Conservation (phyloP, 2,888 invertebrate genomes). For the Drosophila ochracea region DNA sequence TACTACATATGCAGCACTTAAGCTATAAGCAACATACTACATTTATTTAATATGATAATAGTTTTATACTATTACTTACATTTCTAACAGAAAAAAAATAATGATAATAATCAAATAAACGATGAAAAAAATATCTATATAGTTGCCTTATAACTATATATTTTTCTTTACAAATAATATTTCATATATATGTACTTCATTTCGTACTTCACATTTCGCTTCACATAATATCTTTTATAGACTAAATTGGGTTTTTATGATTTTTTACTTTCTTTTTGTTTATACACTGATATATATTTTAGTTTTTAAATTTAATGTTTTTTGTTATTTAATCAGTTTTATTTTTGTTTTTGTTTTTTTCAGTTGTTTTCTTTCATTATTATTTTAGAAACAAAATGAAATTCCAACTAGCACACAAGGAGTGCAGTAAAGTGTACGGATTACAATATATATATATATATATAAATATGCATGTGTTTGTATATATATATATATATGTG, state of each 20-base stretch:
- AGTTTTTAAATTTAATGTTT: conserved; percentile 4
- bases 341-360: conserved; percentile 6
- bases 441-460: conserved; percentile 5
- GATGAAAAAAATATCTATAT: conserved; percentile 15
- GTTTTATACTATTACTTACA: conserved; percentile 26
- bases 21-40: conserved; percentile 45
- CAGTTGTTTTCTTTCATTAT: conserved; percentile 46
- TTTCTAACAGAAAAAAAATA: conserved; percentile 29
- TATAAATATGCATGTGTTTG: not conserved
- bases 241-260: conserved; percentile 16
- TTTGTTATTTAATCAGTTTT: conserved; percentile 13
- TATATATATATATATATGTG: not conserved
- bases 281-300: conserved; percentile 12
- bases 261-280: not conserved
- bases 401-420: conserved; percentile 55
- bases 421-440: conserved; percentile 39
- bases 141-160: conserved; percentile 45
- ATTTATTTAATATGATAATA: conserved; percentile 33
- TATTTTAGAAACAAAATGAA: conserved; percentile 76
- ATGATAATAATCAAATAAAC: conserved; percentile 23
- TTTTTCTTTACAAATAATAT: conserved; percentile 44
- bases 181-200: conserved; percentile 48
- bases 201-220: conserved; percentile 61
- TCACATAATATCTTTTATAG: conserved; percentile 41
- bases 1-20: conserved; percentile 29